Percentiles rank a stretch among this genome's conserved stretches.
Conservation (phyloP, 2,797 vertebrate genomes). For the Artibeus jamaicensis region DNA sequence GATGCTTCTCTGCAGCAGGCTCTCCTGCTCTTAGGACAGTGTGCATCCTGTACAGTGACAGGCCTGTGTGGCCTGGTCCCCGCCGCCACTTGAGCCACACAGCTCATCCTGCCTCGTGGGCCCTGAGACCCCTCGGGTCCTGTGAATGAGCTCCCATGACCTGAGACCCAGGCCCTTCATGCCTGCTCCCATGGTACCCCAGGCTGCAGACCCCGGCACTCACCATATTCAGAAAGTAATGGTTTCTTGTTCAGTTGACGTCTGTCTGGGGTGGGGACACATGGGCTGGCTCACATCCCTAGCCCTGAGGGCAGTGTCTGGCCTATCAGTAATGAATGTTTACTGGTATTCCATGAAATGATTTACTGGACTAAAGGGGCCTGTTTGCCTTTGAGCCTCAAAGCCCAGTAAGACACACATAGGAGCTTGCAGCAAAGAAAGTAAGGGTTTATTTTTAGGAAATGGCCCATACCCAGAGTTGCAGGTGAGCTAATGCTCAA, state of each 20-base stretch:
- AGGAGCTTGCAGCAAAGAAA: not conserved
- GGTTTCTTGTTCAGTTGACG: not conserved
- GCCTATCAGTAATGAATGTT: not conserved
- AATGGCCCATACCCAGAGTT: not conserved
- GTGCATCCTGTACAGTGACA: not conserved
- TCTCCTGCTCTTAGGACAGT: not conserved
- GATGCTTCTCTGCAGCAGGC: not conserved
- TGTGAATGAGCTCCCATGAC: not conserved
- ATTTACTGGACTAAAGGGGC: not conserved
- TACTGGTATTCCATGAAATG: not conserved
- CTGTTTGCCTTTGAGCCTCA: not conserved
- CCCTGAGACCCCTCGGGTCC: not conserved
- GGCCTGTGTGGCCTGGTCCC: not conserved
- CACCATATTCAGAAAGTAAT: not conserved
- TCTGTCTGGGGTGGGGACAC: not conserved
- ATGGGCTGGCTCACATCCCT: not conserved
- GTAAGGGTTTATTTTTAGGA: not conserved
- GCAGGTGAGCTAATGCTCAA: not conserved
- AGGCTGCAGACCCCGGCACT: not conserved
- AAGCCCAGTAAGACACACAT: not conserved
- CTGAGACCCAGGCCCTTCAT: not conserved
- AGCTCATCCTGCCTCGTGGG: not conserved
- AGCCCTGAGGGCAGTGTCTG: not conserved
- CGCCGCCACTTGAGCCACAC: not conserved
- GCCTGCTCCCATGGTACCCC: not conserved